Percentiles rank a stretch among this genome's conserved stretches.
These are phyloP conservation scores for Chanos chanos DNA, from an alignment of 2,797 vertebrate species.

Conservation along the genomic window DNA sequence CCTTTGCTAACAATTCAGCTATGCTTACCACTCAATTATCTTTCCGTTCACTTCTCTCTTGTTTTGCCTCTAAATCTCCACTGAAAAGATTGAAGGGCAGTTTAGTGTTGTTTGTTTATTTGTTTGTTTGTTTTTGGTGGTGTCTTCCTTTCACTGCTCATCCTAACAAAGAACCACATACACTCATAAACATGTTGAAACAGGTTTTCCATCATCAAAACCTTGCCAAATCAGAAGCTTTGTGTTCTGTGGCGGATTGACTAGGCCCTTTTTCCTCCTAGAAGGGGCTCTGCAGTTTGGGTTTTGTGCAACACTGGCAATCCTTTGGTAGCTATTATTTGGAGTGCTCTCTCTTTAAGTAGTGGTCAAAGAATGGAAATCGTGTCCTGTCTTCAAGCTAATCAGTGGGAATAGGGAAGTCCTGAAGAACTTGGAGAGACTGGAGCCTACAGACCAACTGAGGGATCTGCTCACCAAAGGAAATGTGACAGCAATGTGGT, in stretches of 20 bases:
- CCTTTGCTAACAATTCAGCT: slow-evolving; percentile 53
- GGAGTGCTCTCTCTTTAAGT: slow-evolving; percentile 42
- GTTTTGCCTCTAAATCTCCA: slow-evolving; percentile 45
- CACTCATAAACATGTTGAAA: no score
- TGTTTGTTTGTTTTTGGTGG: no score
- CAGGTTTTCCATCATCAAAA: no score
- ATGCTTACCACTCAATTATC: slow-evolving; percentile 70
- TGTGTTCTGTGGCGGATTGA: no score
- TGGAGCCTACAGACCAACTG: slow-evolving; percentile 64
- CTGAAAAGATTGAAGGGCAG: slow-evolving; percentile 48
- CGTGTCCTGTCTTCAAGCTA: slow-evolving; percentile 48
- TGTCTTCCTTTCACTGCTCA: no score
- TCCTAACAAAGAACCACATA: no score
- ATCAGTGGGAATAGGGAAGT: slow-evolving; percentile 34
- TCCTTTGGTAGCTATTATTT: no score
- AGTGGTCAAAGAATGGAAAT: slow-evolving; percentile 60
- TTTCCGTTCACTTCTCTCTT: slow-evolving; percentile 53
- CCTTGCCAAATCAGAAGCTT: no score
- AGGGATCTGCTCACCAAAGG: slow-evolving; percentile 56
- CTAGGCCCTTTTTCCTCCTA: no score
- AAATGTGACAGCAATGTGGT: slow-evolving; percentile 47
- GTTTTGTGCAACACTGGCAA: no score
- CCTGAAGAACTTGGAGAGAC: slow-evolving; percentile 48
- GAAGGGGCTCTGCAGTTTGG: no score
- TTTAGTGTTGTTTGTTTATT: slow-evolving; percentile 37